Evolutionary conservation across 2,888 invertebrate genomes (phyloP), one percentile per base, ranked within the genome.

Genomic region (Erebia epiphron): DNA sequence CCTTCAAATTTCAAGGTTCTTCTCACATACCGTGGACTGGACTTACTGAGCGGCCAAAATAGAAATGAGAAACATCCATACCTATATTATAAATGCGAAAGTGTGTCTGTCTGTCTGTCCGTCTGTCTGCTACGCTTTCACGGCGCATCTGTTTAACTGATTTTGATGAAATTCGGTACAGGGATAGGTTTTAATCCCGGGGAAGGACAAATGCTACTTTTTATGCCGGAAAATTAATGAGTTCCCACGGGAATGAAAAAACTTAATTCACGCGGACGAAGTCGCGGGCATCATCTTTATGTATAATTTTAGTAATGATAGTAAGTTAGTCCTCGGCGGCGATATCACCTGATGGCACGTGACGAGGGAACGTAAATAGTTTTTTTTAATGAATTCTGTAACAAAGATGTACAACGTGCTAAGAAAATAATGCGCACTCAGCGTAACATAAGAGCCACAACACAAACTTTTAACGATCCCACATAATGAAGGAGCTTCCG

Each of bases 401-500:
- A 52, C 2, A 54, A n/a, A 18, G 9, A 8, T 54, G n/a, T 10
- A 10, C 16, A 35, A 13, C 1, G 1, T 43, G 60, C 14, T 4
- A n/a, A n/a, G 1, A 16, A 41, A 10, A 21, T n/a, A 16, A 41
- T 11, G 60, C 41, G 16, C 10, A 10, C 14, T 61, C 8, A 13
- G 14, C 49, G 21, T 46, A 11, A 16, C 13, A 18, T 61, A 49
- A 62, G 21, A 21, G 62, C 62, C 9, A 14, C 49, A 16, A 41
- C 58, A 14, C 14, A 46, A 62, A 62, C 49, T 62, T 62, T 62
- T 62, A 62, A 62, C 49, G 46, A 46, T 11, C 14, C 18, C 11
- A 49, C 62, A 62, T 62, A 62, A 62, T 62, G 62, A 62, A 61
- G 46, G 21, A 62, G 49, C 21, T 49, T 62, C 18, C 49, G 49